A percentile compares a stretch with the other conserved stretches of the same genome.
These are phyloP conservation scores for Manis pentadactyla DNA, from an alignment of 2,797 vertebrate genomes.

Conservation along the genomic window DNA sequence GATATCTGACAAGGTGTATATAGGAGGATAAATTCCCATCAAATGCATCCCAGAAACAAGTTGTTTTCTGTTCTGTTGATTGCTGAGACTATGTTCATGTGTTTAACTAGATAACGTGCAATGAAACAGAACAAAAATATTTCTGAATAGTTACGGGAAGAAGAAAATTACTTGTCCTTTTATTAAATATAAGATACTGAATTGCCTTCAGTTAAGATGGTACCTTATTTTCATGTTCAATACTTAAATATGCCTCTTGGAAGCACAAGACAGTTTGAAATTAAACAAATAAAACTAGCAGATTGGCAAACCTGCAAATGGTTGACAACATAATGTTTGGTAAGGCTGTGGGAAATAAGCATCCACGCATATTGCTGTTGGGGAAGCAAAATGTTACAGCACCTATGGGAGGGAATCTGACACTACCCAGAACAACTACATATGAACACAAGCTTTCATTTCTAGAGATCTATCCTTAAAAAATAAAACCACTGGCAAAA, in stretches of 20 bases:
- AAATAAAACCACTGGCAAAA: background rate
- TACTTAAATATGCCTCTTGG: conserved; percentile 35
- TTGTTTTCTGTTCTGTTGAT: background rate
- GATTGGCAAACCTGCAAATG: background rate
- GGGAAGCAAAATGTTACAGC: background rate
- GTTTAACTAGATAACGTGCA: background rate
- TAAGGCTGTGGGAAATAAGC: background rate
- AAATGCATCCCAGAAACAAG: background rate
- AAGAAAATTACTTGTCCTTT: background rate
- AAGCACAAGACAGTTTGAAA: background rate
- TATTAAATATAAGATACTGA: background rate
- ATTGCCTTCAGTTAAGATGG: conserved; percentile 18
- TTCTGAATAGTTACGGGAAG: background rate
- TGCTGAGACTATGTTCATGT: background rate
- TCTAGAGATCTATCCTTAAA: background rate
- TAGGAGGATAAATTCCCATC: conserved; percentile 57
- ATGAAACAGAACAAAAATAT: background rate
- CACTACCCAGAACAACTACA: background rate
- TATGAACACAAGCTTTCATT: background rate
- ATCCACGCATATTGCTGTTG: background rate
- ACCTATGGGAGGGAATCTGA: background rate
- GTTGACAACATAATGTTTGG: background rate
- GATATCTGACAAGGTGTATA: conserved; percentile 43
- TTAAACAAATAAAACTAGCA: background rate
- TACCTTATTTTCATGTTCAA: conserved; percentile 19